Base-by-base conservation (phyloP, 2,888 invertebrate genomes). In the Harpagoxenus sublaevis region DNA sequence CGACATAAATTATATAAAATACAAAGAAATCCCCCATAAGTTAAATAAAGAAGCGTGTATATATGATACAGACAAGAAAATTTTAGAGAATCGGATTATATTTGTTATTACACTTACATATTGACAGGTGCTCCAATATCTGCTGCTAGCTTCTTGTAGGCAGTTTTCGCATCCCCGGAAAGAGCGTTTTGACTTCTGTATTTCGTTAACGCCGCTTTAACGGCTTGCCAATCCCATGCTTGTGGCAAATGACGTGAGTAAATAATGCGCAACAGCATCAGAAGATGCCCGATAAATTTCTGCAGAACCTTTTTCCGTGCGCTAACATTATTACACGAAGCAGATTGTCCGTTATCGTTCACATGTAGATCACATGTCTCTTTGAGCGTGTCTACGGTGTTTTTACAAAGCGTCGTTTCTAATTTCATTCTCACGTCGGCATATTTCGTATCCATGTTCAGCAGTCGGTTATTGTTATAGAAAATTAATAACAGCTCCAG, bases 401-500 rank as follows among this genome's bases (percentile, higher is more conserved):
- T 95, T 45, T 92, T 93, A 86, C 95, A 95, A 87, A 97, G 96
- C 68, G 93, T 94, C 1, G 92, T 92, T 91, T 97, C 96, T 75
- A 96, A 91, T 75, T 95, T 83, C 15, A 86, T 94, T 10, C 94
- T 89, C 73, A 96, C 91, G 77, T 95, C 95, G 45, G 89, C 91
- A 23, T 95, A 89, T 28, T 94, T 92, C 57, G 93, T 92, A n/a
- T 95, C 95, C 12, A 94, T 94, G 87, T 96, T 96, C 48, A 96
- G 92, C 57, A 95, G 92, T 90, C 97, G 96, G 18, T 96, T 94
- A 89, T 97, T 96, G 70, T 96, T 95, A 93, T 97, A 97, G 88
- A 97, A 97, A 3, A 96, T 95, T n/a, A 95, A 95, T 66, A 97
- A 93, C 84, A 97, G 94, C 91, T 97, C 97, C 1, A 97, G 91